Base-by-base conservation (phyloP, 2,888 invertebrate genomes). In the Cyaniris semiargus region DNA sequence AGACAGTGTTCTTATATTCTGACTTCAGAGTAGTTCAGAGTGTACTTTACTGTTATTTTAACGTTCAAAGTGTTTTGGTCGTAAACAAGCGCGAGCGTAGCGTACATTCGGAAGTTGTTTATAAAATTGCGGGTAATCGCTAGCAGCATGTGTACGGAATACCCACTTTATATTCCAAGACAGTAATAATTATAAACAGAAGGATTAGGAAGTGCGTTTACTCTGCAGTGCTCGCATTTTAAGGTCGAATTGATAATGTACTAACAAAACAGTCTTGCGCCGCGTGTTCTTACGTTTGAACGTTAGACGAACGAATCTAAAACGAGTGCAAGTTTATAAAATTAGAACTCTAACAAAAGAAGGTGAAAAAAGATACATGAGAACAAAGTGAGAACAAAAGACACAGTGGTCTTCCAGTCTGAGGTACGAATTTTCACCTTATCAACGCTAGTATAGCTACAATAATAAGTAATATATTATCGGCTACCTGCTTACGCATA, bases 171-270 rank as follows among this genome's bases (percentile, higher is more conserved):
- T 44, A 72, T 72, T 72, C 72, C 10, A 38, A 72, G 44, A 72
- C 44, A 44, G 72, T 70, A n/a, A n/a, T n/a, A n/a, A n/a, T 72
- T 21, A 44, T 38, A 72, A 72, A 44, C 44, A 71, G 71, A 72
- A 74, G 74, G 53, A 74, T 74, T 74, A 74, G 74, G 74, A 74
- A 74, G 74, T 48, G 48, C 48, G 74, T 74, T 74, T 74, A 72
- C 72, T 72, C 48, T 74, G 53, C n/a, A n/a, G n/a, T 53, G 27
- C 18, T 74, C 48, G 27, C 48, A 27, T 31, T 74, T 27, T 74
- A 74, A 74, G 74, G 74, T 74, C 74, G 74, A 74, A 74, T 74
- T 74, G 74, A 74, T 74, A 74, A 74, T 66, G 74, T 53, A 44
- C 10, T 44, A 27, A 18, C 48, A 27, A 48, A 48, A 44, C 72